phyloP scores from a whole-genome alignment of 2,113 vertebrate genomes.

The Nibea coibor region DNA sequence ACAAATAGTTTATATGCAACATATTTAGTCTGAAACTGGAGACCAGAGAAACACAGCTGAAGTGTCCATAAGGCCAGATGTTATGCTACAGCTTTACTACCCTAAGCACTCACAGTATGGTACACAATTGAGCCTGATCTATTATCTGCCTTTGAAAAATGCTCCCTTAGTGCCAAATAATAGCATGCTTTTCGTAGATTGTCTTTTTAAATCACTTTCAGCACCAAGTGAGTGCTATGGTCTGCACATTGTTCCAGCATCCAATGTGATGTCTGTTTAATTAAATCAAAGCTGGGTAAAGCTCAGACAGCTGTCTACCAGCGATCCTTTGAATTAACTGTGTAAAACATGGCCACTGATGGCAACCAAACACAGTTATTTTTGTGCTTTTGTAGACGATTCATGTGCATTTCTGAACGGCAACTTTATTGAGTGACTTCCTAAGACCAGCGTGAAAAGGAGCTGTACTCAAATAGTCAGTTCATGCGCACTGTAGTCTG shows the following conservation, averaged over 20 bases:
- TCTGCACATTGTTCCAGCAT: background rate
- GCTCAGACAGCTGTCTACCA: background rate
- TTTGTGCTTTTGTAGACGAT: background rate
- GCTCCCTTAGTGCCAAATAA: background rate
- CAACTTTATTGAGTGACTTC: background rate
- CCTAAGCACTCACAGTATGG: background rate
- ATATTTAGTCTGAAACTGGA: background rate
- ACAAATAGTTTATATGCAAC: background rate
- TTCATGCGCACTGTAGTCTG: background rate
- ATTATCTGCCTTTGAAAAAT: background rate
- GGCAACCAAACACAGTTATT: no score
- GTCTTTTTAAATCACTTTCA: background rate
- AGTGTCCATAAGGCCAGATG: background rate
- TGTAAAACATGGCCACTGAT: background rate
- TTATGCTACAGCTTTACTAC: background rate
- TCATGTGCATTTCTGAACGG: background rate
- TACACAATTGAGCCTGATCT: background rate
- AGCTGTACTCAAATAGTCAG: background rate
- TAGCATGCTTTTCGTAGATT: background rate
- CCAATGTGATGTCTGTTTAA: background rate
- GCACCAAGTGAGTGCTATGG: background rate
- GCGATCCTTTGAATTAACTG: background rate
- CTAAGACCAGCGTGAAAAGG: no score
- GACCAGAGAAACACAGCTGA: background rate
- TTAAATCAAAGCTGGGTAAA: background rate